Base-by-base conservation (phyloP, 2,113 vertebrate species). In the Albula goreensis region DNA sequence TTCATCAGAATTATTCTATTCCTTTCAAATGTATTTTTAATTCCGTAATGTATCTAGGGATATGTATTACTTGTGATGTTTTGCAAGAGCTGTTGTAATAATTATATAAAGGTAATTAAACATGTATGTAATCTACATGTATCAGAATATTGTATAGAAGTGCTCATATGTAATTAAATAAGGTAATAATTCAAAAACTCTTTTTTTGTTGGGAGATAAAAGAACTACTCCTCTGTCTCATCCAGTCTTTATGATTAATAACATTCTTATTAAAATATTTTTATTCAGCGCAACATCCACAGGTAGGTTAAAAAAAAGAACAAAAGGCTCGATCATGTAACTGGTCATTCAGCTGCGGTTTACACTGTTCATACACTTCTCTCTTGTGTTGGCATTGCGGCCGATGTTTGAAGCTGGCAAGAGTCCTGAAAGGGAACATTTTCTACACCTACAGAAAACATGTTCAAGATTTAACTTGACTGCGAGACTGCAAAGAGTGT, bases 11-110 rank as follows among this genome's bases (percentile, higher is more conserved):
- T 83, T 19, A 82, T 85, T 85, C 82, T 88, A 81, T n/a, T 79
- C 84, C 79, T 88, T 90, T 89, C 85, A 50, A 89, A 56, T 84
- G 79, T 81, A 83, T 89, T 89, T 83, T 89, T 82, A 84, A 6
- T 25, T 81, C 85, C 49, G 5, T 49, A 56, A 83, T 85, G 83
- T 82, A 51, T 84, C 87, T 9, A 48, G 81, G 86, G 86, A 89
- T 83, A 0, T 51, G 50, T 80, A 48, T 57, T 83, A 78, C 63
- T 31, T 81, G 78, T 51, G 80, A 56, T 56, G 81, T 83, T 31
- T 70, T 74, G 66, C 85, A 81, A 79, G 15, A 8, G 51, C 41
- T 79, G 19, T 83, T 80, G 50, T 82, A 12, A 52, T 56, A 77
- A 84, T 80, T 57, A 41, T 70, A 52, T 51, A 53, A 81, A 57